Conservation (phyloP, 2,888 invertebrate genomes). For the Hyalella azteca region DNA sequence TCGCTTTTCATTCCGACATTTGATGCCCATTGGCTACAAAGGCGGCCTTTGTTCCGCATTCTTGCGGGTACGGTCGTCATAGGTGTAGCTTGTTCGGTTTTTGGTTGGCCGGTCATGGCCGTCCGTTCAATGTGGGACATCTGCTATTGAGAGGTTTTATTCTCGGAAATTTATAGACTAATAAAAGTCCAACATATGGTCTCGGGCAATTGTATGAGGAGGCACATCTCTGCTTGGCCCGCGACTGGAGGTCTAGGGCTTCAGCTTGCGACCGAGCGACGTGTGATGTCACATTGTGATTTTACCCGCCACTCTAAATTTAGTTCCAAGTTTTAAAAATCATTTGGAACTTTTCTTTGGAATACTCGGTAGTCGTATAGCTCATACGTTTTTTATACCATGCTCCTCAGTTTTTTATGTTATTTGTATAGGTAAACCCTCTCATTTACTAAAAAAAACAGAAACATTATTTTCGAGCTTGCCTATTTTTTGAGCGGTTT, state of each 20-base stretch:
- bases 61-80: not conserved
- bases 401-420: too few relatives aligned
- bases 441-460: too few relatives aligned
- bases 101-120: not conserved
- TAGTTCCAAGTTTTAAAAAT: too few relatives aligned
- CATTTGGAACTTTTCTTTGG: too few relatives aligned
- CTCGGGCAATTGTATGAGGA: slow-evolving; percentile 3
- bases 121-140: slow-evolving; percentile 20
- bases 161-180: slow-evolving; percentile 20
- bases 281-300: too few relatives aligned
- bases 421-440: too few relatives aligned
- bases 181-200: slow-evolving; percentile 28
- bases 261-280: too few relatives aligned
- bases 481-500: too few relatives aligned
- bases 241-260: not conserved
- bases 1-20: not conserved
- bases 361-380: too few relatives aligned
- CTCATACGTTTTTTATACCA: too few relatives aligned
- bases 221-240: not conserved
- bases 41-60: not conserved
- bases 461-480: too few relatives aligned
- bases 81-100: not conserved
- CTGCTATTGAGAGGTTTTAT: slow-evolving; percentile 35
- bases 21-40: not conserved
- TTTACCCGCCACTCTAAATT: too few relatives aligned